phyloP scores from a whole-genome alignment of 2,797 vertebrate species.

The Fratercula arctica region DNA sequence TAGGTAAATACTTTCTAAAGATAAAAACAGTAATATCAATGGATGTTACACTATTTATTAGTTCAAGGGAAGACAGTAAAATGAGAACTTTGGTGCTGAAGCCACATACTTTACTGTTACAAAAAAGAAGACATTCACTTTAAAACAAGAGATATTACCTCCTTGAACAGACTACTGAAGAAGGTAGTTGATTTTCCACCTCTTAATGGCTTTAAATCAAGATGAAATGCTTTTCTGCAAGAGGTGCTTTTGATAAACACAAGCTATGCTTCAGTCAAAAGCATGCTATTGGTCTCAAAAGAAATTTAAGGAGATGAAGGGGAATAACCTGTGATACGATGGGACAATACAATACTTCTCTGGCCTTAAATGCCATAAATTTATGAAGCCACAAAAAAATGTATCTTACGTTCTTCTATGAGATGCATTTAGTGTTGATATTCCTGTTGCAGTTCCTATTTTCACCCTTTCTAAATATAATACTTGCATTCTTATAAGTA shows the following conservation, averaged over 20 bases:
- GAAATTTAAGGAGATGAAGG: not conserved
- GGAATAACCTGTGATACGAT: not conserved
- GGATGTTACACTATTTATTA: not conserved
- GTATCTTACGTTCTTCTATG: not conserved
- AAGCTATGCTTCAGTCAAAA: not conserved
- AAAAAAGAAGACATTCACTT: not conserved
- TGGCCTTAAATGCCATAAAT: not conserved
- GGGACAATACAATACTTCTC: not conserved
- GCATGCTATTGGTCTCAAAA: not conserved
- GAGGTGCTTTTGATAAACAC: not conserved
- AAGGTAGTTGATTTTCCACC: not conserved
- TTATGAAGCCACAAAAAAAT: not conserved
- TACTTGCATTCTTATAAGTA: not conserved
- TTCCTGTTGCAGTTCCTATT: not conserved
- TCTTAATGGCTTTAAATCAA: not conserved
- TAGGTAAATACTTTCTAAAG: not conserved
- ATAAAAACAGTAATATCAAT: not conserved
- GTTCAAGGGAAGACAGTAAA: not conserved
- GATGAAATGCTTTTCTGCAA: not conserved
- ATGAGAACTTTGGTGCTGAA: not conserved
- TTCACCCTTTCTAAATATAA: not conserved
- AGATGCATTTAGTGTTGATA: not conserved
- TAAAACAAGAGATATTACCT: not conserved
- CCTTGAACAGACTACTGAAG: not conserved
- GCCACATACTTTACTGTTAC: not conserved